These are phyloP conservation scores for Diorhabda carinulata DNA, from an alignment of 1,140 invertebrate species.

Conservation along the genomic window DNA sequence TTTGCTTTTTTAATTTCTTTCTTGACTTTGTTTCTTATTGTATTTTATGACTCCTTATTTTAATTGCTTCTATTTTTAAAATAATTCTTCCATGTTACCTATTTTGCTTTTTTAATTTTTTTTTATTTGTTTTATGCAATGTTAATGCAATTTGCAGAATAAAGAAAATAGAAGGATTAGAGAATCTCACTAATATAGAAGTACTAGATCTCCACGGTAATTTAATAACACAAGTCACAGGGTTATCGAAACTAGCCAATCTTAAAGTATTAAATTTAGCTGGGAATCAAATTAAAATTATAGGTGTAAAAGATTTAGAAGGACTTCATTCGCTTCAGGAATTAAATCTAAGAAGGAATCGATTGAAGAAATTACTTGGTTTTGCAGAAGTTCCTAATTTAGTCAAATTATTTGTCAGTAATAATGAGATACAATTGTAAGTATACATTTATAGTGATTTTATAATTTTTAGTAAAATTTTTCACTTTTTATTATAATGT, in stretches of 20 bases:
- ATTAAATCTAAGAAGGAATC: constrained; percentile 82
- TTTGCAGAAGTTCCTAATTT: constrained; percentile 76
- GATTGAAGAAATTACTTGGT: constrained; percentile 72
- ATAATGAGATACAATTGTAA: constrained; percentile 78
- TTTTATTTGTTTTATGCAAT: constrained; percentile 9
- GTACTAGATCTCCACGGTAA: constrained; percentile 91
- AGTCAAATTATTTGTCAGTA: constrained; percentile 78
- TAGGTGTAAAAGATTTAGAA: constrained; percentile 68
- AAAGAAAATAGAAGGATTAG: constrained; percentile 71
- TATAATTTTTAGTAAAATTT: too few species aligned
- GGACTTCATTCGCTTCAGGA: constrained; percentile 75
- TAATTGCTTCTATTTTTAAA: too few species aligned
- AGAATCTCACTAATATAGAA: constrained; percentile 68
- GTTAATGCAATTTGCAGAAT: constrained; percentile 54
- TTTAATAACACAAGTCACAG: constrained; percentile 67
- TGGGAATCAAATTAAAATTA: constrained; percentile 77
- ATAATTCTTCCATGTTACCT: neutral
- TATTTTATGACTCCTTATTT: too few species aligned
- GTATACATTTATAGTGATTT: constrained; percentile 17
- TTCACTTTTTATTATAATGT: too few species aligned
- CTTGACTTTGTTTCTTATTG: too few species aligned
- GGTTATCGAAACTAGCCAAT: constrained; percentile 59
- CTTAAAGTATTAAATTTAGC: constrained; percentile 88
- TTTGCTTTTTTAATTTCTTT: too few species aligned
- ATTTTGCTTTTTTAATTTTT: constrained; percentile 13